phyloP scores from a whole-genome alignment of 1,140 invertebrate genomes.

The Atta texana region DNA sequence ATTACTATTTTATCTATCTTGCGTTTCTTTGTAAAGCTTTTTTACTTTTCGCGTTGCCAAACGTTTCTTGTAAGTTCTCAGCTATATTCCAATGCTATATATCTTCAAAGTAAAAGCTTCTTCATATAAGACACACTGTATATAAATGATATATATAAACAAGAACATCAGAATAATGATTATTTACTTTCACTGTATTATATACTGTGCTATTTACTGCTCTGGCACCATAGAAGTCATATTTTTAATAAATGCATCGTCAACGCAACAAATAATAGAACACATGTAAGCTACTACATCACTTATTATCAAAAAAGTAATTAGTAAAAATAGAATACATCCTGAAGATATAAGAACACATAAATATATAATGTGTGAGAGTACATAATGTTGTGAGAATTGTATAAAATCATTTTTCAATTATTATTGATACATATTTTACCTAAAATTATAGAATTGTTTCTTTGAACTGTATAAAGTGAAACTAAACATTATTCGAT shows the following conservation, averaged over 20 bases:
- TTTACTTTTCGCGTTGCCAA: neutral
- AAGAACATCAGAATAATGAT: neutral
- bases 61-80: neutral
- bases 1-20: neutral
- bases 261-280: constrained; percentile 22
- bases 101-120: neutral
- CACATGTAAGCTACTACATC: neutral
- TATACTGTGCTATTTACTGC: neutral
- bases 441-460: constrained; percentile 13
- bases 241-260: constrained; percentile 28
- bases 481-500: neutral
- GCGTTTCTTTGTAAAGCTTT: neutral
- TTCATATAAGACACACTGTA: neutral
- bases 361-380: neutral
- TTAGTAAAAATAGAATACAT: neutral
- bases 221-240: constrained; percentile 24
- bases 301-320: neutral
- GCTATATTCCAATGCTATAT: neutral
- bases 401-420: neutral
- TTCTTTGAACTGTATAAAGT: neutral
- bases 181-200: neutral
- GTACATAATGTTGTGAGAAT: neutral
- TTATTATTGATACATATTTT: constrained; percentile 9
- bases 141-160: neutral
- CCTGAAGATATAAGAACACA: neutral